Percentiles rank a stretch among this genome's conserved stretches.
phyloP scores from a whole-genome alignment of 2,888 invertebrate genomes.

The Halictus quadricinctus region DNA sequence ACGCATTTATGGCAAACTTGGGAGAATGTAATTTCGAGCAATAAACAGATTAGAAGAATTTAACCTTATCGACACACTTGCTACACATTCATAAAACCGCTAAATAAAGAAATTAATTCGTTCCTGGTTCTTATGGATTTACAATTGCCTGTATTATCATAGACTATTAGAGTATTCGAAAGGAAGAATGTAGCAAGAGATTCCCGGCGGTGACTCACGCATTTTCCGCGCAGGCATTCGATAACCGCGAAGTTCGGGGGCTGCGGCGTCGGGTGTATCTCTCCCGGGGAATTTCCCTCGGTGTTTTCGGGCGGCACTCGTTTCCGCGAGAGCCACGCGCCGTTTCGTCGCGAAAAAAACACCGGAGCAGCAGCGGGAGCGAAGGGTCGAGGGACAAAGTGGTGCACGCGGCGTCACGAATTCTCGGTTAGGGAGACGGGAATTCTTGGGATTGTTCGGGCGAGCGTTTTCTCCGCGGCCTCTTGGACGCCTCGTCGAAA shows the following conservation, averaged over 20 bases:
- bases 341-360: conserved; percentile 25
- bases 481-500: conserved; percentile 43
- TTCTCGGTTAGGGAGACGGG: conserved; percentile 53
- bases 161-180: background rate
- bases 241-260: background rate
- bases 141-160: background rate
- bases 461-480: conserved; percentile 40
- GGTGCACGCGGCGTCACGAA: conserved; percentile 44
- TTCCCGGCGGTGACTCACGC: background rate
- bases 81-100: background rate
- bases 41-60: background rate
- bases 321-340: conserved; percentile 36
- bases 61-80: background rate
- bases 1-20: too few relatives aligned
- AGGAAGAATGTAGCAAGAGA: background rate
- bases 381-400: conserved; percentile 41
- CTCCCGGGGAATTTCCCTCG: conserved; percentile 16
- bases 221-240: background rate
- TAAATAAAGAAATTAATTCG: background rate
- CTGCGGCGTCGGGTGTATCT: background rate
- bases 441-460: conserved; percentile 64
- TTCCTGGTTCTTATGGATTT: background rate
- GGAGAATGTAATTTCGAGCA: too few relatives aligned
- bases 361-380: conserved; percentile 23
- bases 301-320: background rate